Percentiles rank a stretch among this genome's conserved stretches.
These are phyloP conservation scores for Phaethornis superciliosus DNA, from an alignment of 2,113 vertebrate species.

Conservation along the genomic window DNA sequence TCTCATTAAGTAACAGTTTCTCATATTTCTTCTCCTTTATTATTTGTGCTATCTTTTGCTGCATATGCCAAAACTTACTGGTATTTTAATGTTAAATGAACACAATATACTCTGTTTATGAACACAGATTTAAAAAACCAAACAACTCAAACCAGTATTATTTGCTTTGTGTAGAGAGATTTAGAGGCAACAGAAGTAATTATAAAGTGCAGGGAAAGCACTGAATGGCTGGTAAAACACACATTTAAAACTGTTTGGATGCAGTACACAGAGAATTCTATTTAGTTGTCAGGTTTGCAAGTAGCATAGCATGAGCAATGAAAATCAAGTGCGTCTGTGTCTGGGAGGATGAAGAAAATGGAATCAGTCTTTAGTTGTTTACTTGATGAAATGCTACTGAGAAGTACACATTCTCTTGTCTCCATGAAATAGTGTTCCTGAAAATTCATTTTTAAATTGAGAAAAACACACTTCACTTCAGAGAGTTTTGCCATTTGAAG, in stretches of 20 bases:
- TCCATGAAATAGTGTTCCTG: not conserved
- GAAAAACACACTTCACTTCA: not conserved
- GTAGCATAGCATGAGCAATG: conserved; percentile 29
- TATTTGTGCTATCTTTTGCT: not conserved
- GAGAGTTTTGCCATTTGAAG: not conserved
- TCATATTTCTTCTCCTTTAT: not conserved
- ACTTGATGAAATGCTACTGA: not conserved
- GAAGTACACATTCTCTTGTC: not conserved
- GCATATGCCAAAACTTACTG: not conserved
- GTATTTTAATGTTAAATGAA: conserved; percentile 48
- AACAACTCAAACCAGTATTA: not conserved
- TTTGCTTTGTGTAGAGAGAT: conserved; percentile 17
- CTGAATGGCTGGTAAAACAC: not conserved
- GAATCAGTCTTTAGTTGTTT: not conserved
- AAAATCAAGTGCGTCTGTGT: conserved; percentile 14
- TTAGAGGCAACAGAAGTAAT: conserved; percentile 39
- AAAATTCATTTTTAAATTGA: not conserved
- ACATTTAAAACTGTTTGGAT: not conserved
- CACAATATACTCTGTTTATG: not conserved
- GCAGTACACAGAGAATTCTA: not conserved
- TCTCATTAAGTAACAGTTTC: not conserved
- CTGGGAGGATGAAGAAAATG: not conserved
- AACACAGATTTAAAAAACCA: not conserved
- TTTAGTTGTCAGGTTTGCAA: not conserved
- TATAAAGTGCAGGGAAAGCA: not conserved